Evolutionary conservation across 2,797 vertebrate species (phyloP), one percentile per base, ranked within the genome.

Genomic region (Sebastes elongatus): DNA sequence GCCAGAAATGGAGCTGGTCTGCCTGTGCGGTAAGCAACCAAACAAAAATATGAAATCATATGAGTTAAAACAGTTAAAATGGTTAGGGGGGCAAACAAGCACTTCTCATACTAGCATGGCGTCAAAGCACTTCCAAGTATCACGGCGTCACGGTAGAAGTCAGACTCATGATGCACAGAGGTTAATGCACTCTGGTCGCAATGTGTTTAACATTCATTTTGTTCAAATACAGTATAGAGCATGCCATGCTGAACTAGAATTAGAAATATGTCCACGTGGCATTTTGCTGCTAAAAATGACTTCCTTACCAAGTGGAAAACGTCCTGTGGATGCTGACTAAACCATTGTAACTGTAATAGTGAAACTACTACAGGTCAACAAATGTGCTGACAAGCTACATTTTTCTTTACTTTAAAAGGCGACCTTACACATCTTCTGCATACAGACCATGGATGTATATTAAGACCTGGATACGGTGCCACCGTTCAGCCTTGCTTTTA

Each of bases 51-150:
- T 86, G 74, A 86, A 88, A 88, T 8, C 60, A 78, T 9, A 71
- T 35, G 70, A 71, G 76, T 85, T 86, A 84, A 86, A 89, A 84
- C 42, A 16, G 84, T 85, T 87, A 80, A 88, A 86, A 91, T 71
- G 82, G 88, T 93, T 91, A 91, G 88, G 46, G 78, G 18, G 5
- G 5, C 53, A 86, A 86, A 91, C 80, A 84, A 76, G 89, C 89
- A 87, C 30, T 84, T 82, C 53, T 90, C 89, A 80, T 74, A 66
- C 46, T 65, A 71, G 78, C 86, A 80, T 63, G 61, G 68, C n/a
- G 14, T 86, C 73, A 82, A 79, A 86, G 83, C 84, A 80, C 71
- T 84, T 86, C 60, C 60, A 74, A 46, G 77, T 80, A 38, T 81
- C 74, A 79, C 72, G 67, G 78, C 59, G 49, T 82, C 73, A 78